Base-by-base conservation (phyloP, 2,797 vertebrate species). In the Lithobates sylvaticus region DNA sequence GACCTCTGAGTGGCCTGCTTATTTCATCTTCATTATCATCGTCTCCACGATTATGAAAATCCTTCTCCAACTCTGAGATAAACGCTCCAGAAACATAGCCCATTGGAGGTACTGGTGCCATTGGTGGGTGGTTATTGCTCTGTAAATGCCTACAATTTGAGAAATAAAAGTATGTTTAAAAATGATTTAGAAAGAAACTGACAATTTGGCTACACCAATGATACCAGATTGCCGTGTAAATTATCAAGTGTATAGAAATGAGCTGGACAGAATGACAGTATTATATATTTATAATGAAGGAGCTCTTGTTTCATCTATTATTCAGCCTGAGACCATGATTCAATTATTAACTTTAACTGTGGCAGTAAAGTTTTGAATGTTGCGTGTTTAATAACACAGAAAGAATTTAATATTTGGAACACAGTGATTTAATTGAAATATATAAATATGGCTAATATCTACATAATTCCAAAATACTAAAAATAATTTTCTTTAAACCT, bases 31-130 rank as follows among this genome's bases (percentile, higher is more conserved):
- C 97, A 64, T 96, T 92, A 47, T 95, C 95, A 16, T 97, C 95
- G 0, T 96, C 97, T 16, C 93, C 91, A 0, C 97, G 96, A 47
- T 98, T 96, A 68, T 96, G 94, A 92, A 99, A 94, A 92, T 99
- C 97, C 80, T 97, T 99, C 93, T 99, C 98, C 91, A 98, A 95
- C 92, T 99, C 98, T 72, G 98, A 99, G 93, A 98, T 96, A 93
- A 99, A 95, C 89, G 96, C 96, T 95, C 97, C 98, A 50, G 98
- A 98, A 91, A 99, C 94, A 5, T 99, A 99, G 90, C 98, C 98
- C 91, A 99, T 93, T 13, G 98, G 98, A 1, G 97, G 97, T 89
- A 97, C 94, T 2, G 98, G 97, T 88, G 98, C 97, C 93, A 97
- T 97, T 86, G 98, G 97, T 79, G 98, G 96, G 88, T 96, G 97